These are phyloP conservation scores for Heliconius aoede DNA, from an alignment of 2,888 invertebrate species.

Conservation along the genomic window DNA sequence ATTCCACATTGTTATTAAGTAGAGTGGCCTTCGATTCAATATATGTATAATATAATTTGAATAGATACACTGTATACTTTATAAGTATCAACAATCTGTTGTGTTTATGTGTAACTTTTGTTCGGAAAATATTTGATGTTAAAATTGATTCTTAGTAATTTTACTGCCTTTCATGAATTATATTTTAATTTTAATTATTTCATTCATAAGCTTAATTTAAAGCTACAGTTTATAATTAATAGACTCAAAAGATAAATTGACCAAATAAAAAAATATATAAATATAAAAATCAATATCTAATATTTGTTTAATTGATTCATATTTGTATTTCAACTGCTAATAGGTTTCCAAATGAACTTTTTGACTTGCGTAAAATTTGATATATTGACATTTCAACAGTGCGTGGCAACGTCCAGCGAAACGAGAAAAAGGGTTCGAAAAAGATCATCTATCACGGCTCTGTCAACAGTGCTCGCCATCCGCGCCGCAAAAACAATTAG, in stretches of 20 bases:
- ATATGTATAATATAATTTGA: slow-evolving; percentile 59
- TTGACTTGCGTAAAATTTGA: slow-evolving; percentile 46
- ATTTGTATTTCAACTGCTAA: slow-evolving; percentile 16
- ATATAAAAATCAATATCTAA: neutral
- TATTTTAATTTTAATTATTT: neutral
- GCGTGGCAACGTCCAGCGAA: slow-evolving; percentile 43
- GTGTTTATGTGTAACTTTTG: slow-evolving; percentile 51
- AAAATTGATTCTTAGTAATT: slow-evolving; percentile 47
- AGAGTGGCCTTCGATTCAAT: slow-evolving; percentile 55
- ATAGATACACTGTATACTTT: slow-evolving; percentile 65
- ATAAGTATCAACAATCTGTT: slow-evolving; percentile 54
- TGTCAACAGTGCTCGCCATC: slow-evolving; percentile 76
- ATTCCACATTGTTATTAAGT: slow-evolving; percentile 54
- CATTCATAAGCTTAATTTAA: neutral
- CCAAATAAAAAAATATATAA: slow-evolving; percentile 7
- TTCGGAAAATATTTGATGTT: slow-evolving; percentile 64
- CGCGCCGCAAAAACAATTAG: slow-evolving; percentile 81
- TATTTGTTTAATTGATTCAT: slow-evolving; percentile 8
- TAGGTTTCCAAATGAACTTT: slow-evolving; percentile 28
- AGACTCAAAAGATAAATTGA: neutral
- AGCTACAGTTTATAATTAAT: neutral
- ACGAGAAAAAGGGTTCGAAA: slow-evolving; percentile 65
- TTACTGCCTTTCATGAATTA: too few relatives aligned
- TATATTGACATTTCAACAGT: slow-evolving; percentile 51
- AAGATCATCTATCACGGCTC: slow-evolving; percentile 77